Conservation (phyloP, 2,113 vertebrate genomes). For the Rhadina sibilatrix region DNA sequence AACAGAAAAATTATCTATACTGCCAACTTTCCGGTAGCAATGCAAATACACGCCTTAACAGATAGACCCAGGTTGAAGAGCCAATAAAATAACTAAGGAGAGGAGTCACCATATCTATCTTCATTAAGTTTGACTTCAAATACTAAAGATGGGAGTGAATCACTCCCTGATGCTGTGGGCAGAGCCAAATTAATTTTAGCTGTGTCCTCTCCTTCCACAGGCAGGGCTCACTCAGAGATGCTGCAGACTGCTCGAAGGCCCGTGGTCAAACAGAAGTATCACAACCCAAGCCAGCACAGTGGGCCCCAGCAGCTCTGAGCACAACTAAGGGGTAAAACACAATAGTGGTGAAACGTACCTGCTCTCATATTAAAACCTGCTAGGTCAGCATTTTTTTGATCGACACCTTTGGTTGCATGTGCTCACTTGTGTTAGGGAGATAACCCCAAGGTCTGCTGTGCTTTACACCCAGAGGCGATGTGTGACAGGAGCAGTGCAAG, state of each 20-base stretch:
- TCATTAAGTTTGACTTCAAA: conserved; percentile 35
- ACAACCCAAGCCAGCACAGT: background rate
- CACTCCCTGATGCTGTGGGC: background rate
- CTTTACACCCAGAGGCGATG: rapidly evolving
- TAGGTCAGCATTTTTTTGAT: background rate
- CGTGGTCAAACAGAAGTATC: rapidly evolving
- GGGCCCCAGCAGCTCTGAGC: background rate
- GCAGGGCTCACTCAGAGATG: background rate
- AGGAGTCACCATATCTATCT: conserved; percentile 11
- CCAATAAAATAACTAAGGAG: conserved; percentile 10
- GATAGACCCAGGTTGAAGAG: background rate
- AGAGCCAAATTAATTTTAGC: background rate
- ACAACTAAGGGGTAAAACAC: background rate
- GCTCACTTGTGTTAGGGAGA: background rate
- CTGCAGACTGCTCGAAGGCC: background rate
- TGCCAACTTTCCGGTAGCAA: background rate
- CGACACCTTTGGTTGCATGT: background rate
- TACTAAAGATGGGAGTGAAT: conserved; percentile 21
- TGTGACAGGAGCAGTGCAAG: rapidly evolving
- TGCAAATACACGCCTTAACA: background rate
- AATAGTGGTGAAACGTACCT: background rate
- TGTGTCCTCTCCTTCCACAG: background rate
- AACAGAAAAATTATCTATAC: background rate
- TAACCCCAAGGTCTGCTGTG: background rate
- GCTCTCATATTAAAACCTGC: background rate